These are phyloP conservation scores for Ciconia stormi DNA, from an alignment of 2,113 vertebrate genomes.

Conservation along the genomic window DNA sequence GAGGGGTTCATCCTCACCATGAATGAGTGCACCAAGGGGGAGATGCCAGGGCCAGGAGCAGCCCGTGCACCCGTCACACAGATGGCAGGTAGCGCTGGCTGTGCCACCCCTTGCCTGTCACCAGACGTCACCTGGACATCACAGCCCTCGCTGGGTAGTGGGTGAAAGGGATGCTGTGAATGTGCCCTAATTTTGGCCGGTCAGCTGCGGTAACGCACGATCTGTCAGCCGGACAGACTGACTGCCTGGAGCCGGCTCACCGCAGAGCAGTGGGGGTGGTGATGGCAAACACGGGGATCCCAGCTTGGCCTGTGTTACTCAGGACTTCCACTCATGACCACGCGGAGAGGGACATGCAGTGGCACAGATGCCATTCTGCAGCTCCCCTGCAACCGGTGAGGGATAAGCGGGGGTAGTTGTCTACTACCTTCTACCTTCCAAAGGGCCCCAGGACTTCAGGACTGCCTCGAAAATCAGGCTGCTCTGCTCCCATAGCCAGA, in stretches of 20 bases:
- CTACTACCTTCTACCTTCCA: background rate
- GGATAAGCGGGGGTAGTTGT: background rate
- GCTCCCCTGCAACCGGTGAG: background rate
- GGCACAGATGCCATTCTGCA: background rate
- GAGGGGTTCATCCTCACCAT: background rate
- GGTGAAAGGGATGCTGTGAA: background rate
- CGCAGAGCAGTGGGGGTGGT: background rate
- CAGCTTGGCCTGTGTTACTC: background rate
- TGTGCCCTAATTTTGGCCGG: background rate
- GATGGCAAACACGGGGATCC: accelerated
- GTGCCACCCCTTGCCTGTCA: background rate
- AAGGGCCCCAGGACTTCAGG: background rate
- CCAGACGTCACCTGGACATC: background rate
- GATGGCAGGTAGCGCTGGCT: background rate
- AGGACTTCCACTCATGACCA: background rate
- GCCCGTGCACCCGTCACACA: accelerated
- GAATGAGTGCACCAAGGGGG: background rate
- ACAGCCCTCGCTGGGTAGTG: background rate
- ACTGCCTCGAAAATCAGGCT: background rate
- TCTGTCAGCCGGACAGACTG: background rate
- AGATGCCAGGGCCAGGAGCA: background rate
- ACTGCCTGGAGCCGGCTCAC: background rate
- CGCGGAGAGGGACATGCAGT: background rate
- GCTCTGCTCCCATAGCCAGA: background rate
- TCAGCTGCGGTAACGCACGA: background rate